These are phyloP conservation scores for Casuarius casuarius DNA, from an alignment of 2,113 vertebrate species.

Conservation along the genomic window DNA sequence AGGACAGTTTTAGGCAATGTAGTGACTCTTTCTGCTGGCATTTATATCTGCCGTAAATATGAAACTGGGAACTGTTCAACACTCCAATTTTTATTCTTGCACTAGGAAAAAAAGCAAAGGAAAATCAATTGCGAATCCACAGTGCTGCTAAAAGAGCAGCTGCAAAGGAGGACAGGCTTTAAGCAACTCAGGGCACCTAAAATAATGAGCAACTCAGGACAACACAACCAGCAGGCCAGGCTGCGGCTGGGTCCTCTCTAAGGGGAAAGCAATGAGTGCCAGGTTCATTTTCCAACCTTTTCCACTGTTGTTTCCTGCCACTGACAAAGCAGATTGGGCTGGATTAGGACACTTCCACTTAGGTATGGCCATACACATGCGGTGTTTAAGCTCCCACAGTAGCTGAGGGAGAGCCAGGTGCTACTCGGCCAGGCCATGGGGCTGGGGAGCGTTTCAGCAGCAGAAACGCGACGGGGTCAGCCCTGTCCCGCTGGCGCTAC, in stretches of 20 bases:
- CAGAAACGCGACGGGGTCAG: not conserved
- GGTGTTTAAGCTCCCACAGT: not conserved
- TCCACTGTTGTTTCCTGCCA: not conserved
- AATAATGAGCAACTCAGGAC: constrained; percentile 15
- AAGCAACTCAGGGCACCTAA: not conserved
- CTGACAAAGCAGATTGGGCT: not conserved
- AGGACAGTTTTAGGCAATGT: not conserved
- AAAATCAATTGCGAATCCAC: not conserved
- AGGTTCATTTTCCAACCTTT: not conserved
- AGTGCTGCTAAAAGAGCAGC: not conserved
- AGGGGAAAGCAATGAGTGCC: not conserved
- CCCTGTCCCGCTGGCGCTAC: not conserved
- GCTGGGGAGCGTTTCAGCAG: not conserved
- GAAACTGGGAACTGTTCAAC: not conserved
- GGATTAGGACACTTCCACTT: not conserved
- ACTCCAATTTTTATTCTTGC: not conserved
- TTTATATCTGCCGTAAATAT: not conserved
- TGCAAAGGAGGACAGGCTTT: not conserved
- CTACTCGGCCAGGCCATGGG: not conserved
- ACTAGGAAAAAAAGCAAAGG: not conserved
- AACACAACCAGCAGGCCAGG: not conserved
- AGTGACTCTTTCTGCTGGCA: not conserved
- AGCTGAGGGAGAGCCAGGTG: not conserved
- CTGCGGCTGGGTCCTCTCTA: constrained; percentile 10
- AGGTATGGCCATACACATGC: not conserved